phyloP scores from a whole-genome alignment of 2,797 vertebrate species.

The Phoebastria nigripes region DNA sequence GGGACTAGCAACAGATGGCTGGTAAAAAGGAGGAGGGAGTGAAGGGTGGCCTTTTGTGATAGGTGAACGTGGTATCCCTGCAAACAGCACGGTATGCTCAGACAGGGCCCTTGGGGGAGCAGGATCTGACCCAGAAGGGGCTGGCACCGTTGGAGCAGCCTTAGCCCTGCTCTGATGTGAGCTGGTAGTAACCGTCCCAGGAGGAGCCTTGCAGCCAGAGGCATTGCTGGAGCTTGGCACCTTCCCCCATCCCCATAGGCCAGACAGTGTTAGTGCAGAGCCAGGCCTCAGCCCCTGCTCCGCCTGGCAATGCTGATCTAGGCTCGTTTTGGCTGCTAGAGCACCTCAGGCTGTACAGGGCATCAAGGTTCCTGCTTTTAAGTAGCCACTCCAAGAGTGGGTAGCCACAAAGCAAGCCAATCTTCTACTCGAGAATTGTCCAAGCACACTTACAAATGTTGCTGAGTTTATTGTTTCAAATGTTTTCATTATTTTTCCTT shows the following conservation, averaged over 20 bases:
- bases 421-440: not conserved
- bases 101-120: not conserved
- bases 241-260: not conserved
- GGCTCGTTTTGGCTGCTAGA: not conserved
- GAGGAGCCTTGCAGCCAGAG: not conserved
- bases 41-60: not conserved
- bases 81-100: not conserved
- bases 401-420: not conserved
- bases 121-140: not conserved
- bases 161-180: not conserved
- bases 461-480: not conserved
- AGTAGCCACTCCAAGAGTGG: not conserved
- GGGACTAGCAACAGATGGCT: constrained; percentile 13
- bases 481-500: not conserved
- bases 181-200: not conserved
- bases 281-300: not conserved
- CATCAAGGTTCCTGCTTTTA: not conserved
- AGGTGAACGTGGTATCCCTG: not conserved
- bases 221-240: not conserved
- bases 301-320: not conserved
- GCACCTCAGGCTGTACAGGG: not conserved
- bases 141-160: not conserved
- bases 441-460: not conserved
- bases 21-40: not conserved
- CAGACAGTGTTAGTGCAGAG: not conserved